Conservation (phyloP, 2,797 vertebrate species). For the Sebastes steindachneri region DNA sequence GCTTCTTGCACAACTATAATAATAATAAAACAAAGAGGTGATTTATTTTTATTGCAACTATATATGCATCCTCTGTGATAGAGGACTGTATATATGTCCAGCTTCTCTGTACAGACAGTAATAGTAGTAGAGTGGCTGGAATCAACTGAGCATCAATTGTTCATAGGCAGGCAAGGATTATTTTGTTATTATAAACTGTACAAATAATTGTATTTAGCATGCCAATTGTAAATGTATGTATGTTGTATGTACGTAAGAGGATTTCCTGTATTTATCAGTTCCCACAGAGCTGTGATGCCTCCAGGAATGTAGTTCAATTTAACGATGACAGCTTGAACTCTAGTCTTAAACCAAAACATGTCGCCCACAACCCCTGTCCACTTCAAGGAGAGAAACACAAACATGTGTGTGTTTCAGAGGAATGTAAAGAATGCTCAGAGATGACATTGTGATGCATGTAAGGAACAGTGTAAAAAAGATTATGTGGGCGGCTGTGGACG, state of each 20-base stretch:
- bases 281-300: conserved; percentile 8
- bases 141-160: background rate
- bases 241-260: background rate
- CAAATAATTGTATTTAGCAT: background rate
- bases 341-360: conserved; percentile 12
- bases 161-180: background rate
- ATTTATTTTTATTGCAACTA: conserved; percentile 7
- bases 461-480: conserved; percentile 33
- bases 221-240: background rate
- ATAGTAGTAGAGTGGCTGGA: background rate
- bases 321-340: conserved; percentile 15
- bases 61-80: background rate
- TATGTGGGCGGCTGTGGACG: background rate
- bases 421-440: conserved; percentile 63
- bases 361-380: background rate
- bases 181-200: background rate
- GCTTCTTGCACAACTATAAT: conserved; percentile 1
- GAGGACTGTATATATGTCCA: background rate
- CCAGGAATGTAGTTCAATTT: conserved; percentile 33
- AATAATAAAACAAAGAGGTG: background rate
- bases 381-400: conserved; percentile 48
- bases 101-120: background rate
- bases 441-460: conserved; percentile 47
- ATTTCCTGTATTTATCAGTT: conserved; percentile 25
- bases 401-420: conserved; percentile 51